These are phyloP conservation scores for Brachionus koreanus DNA, from an alignment of 1,140 invertebrate species.

Conservation along the genomic window DNA sequence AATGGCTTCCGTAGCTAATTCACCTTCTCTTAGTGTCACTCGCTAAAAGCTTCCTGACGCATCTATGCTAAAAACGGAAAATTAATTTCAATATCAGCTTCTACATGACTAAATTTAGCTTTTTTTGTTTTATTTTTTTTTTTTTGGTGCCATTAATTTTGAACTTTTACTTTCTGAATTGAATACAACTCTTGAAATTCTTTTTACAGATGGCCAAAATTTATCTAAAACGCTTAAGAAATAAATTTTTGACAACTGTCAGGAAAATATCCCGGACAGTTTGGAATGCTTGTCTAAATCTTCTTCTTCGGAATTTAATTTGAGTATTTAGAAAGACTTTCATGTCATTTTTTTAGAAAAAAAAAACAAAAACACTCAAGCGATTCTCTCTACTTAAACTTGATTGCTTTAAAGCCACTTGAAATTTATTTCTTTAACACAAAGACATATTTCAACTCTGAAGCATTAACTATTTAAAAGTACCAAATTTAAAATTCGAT, in stretches of 20 bases:
- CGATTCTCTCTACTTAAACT: background rate
- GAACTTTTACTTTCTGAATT: background rate
- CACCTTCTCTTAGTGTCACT: background rate
- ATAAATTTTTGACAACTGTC: background rate
- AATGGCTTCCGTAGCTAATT: constrained; percentile 1
- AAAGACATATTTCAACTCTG: background rate
- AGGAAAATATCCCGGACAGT: background rate
- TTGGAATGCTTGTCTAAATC: background rate
- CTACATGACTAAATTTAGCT: background rate
- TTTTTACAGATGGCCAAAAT: background rate
- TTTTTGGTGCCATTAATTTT: background rate
- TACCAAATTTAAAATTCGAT: background rate
- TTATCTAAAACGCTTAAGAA: background rate
- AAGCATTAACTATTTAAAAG: background rate
- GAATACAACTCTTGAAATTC: background rate
- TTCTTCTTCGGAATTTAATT: background rate
- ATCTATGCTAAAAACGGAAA: background rate
- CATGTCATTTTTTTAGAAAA: background rate
- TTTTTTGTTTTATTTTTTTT: background rate
- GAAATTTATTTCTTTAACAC: background rate
- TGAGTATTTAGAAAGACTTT: background rate
- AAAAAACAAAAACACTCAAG: background rate
- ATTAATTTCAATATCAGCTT: background rate
- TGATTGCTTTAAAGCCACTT: background rate
- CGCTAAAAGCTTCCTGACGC: background rate